Evolutionary conservation across 2,888 invertebrate genomes (phyloP).

Genomic region (Patella caerulea): DNA sequence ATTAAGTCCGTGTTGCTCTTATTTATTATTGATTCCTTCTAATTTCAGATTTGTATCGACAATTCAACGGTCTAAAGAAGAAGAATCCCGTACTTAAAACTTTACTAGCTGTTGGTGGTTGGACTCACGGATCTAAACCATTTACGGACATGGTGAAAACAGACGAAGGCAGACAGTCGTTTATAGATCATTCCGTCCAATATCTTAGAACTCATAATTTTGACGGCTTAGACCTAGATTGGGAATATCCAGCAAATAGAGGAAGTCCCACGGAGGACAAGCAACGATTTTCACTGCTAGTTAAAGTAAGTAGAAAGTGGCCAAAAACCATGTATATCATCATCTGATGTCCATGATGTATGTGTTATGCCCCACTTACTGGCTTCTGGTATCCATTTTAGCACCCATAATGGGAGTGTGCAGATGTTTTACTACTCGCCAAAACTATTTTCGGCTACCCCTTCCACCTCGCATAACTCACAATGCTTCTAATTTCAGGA

Average conservation of each 20-base stretch:
- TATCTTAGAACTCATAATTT: slow-evolving; percentile 54
- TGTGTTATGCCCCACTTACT: too few species aligned
- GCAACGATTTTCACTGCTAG: slow-evolving; percentile 44
- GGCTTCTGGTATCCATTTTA: too few species aligned
- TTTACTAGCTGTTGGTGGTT: slow-evolving; percentile 65
- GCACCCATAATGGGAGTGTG: too few species aligned
- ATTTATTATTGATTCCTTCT: too few species aligned
- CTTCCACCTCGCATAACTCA: too few species aligned
- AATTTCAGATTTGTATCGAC: slow-evolving; percentile 44
- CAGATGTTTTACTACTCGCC: too few species aligned
- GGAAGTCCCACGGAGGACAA: slow-evolving; percentile 59
- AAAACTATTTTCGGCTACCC: too few species aligned
- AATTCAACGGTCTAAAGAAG: slow-evolving; percentile 52
- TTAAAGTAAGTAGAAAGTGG: slow-evolving; percentile 41
- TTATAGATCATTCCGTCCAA: slow-evolving; percentile 50
- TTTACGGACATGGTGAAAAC: slow-evolving; percentile 57
- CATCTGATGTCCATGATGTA: background rate
- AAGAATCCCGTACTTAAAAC: slow-evolving; percentile 55
- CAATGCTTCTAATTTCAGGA: slow-evolving; percentile 75
- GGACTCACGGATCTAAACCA: slow-evolving; percentile 55
- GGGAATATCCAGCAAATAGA: slow-evolving; percentile 63
- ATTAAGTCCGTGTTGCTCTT: too few species aligned
- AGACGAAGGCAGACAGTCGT: slow-evolving; percentile 37
- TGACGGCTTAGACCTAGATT: slow-evolving; percentile 66
- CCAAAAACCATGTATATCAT: too few species aligned